These are phyloP conservation scores for Aleiodes testaceus DNA, from an alignment of 2,888 invertebrate species.

Conservation along the genomic window DNA sequence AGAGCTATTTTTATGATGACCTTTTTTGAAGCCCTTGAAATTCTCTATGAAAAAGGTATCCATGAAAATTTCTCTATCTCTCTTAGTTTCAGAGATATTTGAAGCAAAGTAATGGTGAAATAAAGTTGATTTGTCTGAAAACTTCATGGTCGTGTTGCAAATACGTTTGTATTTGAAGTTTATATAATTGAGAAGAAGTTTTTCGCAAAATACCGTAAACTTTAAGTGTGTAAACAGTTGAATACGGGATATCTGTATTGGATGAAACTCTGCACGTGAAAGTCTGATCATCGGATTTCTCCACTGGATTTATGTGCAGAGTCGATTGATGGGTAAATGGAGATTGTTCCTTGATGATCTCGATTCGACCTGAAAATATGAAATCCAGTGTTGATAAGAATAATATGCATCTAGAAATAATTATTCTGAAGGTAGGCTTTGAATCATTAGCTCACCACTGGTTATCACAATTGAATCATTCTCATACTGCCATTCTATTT, in stretches of 20 bases:
- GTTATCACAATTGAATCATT: constrained; percentile 49
- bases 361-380: constrained; percentile 55
- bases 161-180: too few relatives aligned
- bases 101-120: too few relatives aligned
- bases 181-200: background rate
- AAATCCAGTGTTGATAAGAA: background rate
- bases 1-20: too few relatives aligned
- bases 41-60: too few relatives aligned
- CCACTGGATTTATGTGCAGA: constrained; percentile 65
- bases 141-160: too few relatives aligned
- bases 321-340: constrained; percentile 68
- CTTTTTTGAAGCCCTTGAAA: too few relatives aligned
- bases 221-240: constrained; percentile 58
- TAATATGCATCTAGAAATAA: too few relatives aligned
- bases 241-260: too few relatives aligned
- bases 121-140: too few relatives aligned
- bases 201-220: constrained; percentile 66
- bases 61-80: too few relatives aligned
- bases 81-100: too few relatives aligned
- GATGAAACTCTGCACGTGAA: constrained; percentile 57
- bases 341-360: constrained; percentile 54
- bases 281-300: constrained; percentile 61
- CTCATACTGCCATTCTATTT: constrained; percentile 74
- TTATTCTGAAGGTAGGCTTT: background rate
- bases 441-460: constrained; percentile 53